These are phyloP conservation scores for Anas bahamensis DNA, from an alignment of 2,797 vertebrate genomes.

Conservation along the genomic window DNA sequence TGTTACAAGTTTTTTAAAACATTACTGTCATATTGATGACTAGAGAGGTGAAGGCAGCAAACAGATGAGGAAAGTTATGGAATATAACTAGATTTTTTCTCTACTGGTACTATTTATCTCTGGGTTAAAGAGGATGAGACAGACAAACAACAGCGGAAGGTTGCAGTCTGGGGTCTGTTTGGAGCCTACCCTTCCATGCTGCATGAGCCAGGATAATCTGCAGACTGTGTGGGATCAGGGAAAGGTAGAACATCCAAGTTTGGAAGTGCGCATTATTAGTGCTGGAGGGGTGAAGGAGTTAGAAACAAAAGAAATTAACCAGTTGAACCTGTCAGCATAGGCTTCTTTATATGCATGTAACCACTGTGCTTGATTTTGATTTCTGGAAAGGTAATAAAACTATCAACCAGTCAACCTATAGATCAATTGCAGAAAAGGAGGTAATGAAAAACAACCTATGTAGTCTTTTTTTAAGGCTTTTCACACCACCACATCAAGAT, in stretches of 20 bases:
- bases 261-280: background rate
- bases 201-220: background rate
- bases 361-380: background rate
- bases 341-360: background rate
- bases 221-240: background rate
- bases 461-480: background rate
- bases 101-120: background rate
- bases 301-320: slow-evolving; percentile 6
- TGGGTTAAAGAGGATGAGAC: background rate
- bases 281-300: background rate
- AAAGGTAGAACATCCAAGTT: background rate
- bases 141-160: background rate
- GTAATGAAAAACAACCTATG: background rate
- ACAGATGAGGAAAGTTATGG: background rate
- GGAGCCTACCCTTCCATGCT: background rate
- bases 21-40: background rate
- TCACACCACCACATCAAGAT: background rate
- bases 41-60: background rate
- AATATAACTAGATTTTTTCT: background rate
- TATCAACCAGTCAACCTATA: background rate
- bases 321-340: background rate
- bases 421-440: background rate
- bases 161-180: background rate
- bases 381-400: slow-evolving; percentile 6
- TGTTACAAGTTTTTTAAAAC: background rate